These are phyloP conservation scores for Hirtodrosophila duncani DNA, from an alignment of 2,888 invertebrate genomes.

Conservation along the genomic window DNA sequence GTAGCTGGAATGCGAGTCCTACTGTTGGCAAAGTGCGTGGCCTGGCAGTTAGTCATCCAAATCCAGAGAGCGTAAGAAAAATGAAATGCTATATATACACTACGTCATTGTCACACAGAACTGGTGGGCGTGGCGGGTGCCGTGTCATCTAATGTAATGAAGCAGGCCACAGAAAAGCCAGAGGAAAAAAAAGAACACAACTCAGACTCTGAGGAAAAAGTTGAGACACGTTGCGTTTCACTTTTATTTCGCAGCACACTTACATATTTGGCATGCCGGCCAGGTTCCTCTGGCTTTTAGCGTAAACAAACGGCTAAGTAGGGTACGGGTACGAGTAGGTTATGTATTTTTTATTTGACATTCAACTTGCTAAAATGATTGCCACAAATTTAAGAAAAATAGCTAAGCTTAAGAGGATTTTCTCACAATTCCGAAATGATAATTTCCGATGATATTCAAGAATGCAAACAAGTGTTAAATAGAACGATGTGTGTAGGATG, in stretches of 20 bases:
- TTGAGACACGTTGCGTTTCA: constrained; percentile 33
- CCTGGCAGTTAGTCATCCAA: constrained; percentile 64
- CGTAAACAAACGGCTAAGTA: constrained; percentile 1
- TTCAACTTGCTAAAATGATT: constrained; percentile 58
- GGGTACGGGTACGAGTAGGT: no score
- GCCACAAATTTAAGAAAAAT: constrained; percentile 16
- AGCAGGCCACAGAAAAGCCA: constrained; percentile 32
- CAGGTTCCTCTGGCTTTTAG: constrained; percentile 10
- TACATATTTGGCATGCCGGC: constrained; percentile 47
- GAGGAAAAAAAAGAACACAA: background rate
- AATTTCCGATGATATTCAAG: no score
- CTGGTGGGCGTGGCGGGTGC: constrained; percentile 12
- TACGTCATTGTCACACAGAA: constrained; percentile 62
- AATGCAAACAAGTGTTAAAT: no score
- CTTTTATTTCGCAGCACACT: constrained; percentile 37
- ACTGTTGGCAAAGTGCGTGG: constrained; percentile 52
- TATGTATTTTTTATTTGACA: constrained; percentile 22
- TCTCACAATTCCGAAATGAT: no score
- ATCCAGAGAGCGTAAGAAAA: constrained; percentile 40
- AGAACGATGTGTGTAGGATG: no score
- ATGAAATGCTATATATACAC: constrained; percentile 60
- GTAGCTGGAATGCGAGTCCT: constrained; percentile 10
- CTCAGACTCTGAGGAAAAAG: constrained; percentile 1
- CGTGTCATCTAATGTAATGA: constrained; percentile 71
- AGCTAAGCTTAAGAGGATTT: constrained; percentile 30